Conservation (phyloP, 2,888 invertebrate species). For the Lydus trimaculatus region DNA sequence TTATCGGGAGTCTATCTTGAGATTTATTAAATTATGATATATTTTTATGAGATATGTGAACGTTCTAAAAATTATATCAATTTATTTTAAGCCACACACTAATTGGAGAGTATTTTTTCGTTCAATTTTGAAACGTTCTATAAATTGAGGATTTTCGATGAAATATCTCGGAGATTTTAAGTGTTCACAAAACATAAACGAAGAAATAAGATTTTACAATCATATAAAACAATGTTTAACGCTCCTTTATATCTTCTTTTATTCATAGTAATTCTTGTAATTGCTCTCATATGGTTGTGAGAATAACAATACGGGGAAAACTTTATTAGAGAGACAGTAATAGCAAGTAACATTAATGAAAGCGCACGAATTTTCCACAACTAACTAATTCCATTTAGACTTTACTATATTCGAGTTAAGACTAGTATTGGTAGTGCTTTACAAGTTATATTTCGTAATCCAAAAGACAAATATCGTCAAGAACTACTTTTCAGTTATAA, state of each 20-base stretch:
- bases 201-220: background rate
- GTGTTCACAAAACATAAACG: too few species aligned
- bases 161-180: background rate
- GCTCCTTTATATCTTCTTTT: background rate
- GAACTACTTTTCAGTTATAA: constrained; percentile 34
- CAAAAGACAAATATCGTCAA: constrained; percentile 38
- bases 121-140: background rate
- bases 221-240: background rate
- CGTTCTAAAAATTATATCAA: background rate
- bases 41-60: background rate
- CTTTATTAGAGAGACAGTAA: background rate
- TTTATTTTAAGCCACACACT: constrained; percentile 1
- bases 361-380: background rate
- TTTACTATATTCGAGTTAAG: constrained; percentile 24
- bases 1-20: background rate
- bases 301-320: constrained; percentile 2
- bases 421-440: constrained; percentile 30
- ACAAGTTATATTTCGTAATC: constrained; percentile 36
- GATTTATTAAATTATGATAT: constrained; percentile 5
- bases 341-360: background rate
- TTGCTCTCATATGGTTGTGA: background rate
- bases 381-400: constrained; percentile 1
- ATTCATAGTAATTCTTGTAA: background rate
- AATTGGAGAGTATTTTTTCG: background rate
- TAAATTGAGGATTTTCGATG: background rate